Evolutionary conservation across 2,888 invertebrate species (phyloP), one percentile per base, ranked within the genome.

Genomic region (Argyresthia albistria): DNA sequence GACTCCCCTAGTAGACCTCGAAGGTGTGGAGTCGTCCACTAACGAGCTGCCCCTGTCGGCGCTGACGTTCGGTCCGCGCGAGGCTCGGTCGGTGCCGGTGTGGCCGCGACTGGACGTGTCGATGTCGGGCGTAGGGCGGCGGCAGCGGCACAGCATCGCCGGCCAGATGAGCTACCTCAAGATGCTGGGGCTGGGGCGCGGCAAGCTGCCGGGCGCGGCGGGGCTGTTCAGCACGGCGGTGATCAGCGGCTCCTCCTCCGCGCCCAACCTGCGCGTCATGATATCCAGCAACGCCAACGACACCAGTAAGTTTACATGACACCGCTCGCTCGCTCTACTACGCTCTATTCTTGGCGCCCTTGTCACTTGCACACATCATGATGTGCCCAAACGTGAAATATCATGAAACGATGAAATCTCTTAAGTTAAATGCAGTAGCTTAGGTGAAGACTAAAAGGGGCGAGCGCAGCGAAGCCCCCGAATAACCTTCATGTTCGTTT

Each of bases 151-250:
- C 94, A 96, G 96, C 91, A 95, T 96, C 91, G 95, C 95, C 89
- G 95, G 95, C 90, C 96, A 96, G 93, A 94, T 95, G 93, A 95
- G 93, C 91, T 95, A 95, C 91, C 94, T 93, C 91, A 94, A 94
- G 92, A 92, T 95, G 92, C 91, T 95, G 89, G 94, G 94, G 71
- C 93, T 95, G 86, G 92, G 76, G 62, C 76, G 86, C 61, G 82
- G 80, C 62, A 86, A 88, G 68, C 76, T 92, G 92, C 65, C 92
- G 89, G 62, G 89, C 57, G 91, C 94, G 61, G 95, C 94, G 78
- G 95, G 95, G 57, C 91, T 98, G 63, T 97, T 98, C 91, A 96
- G 96, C 78, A 98, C 97, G 56, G 97, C 97, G 57, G 97, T 98
- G 69, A 97, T 98, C 80, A 96, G 95, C 68, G 98, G 97, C 62